Conservation (phyloP, 2,797 vertebrate species). For the Alosa sapidissima region DNA sequence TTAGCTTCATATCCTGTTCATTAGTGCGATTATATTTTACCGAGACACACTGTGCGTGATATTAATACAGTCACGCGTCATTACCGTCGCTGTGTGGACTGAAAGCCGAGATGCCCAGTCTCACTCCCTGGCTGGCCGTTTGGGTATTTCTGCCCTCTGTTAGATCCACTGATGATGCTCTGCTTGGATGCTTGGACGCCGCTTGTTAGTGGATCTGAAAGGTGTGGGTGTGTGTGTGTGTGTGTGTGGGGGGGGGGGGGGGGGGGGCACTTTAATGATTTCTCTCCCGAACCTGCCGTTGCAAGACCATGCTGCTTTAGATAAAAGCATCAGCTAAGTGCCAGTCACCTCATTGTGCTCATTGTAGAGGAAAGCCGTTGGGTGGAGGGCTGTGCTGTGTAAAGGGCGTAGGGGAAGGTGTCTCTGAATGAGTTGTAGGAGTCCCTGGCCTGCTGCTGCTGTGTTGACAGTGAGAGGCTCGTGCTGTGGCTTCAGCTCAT, state of each 20-base stretch:
- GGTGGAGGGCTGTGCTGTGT: too few relatives aligned
- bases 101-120: conserved; percentile 25
- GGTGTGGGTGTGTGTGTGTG: too few relatives aligned
- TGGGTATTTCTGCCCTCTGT: not conserved
- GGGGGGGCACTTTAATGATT: too few relatives aligned
- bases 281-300: too few relatives aligned
- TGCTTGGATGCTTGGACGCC: not conserved
- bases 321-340: too few relatives aligned
- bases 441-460: too few relatives aligned
- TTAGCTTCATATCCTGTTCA: conserved; percentile 52
- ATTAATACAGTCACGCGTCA: conserved; percentile 53
- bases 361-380: too few relatives aligned
- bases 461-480: not conserved
- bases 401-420: too few relatives aligned
- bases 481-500: conserved; percentile 20
- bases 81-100: conserved; percentile 52
- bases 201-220: not conserved
- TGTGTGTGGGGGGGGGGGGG: too few relatives aligned
- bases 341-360: too few relatives aligned
- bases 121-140: not conserved
- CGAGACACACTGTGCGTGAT: conserved; percentile 48
- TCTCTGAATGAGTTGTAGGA: not conserved
- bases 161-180: not conserved
- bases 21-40: conserved; percentile 56
- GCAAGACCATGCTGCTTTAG: too few relatives aligned